Evolutionary conservation across 1,140 invertebrate genomes (phyloP).

Genomic region (Linepithema humile): DNA sequence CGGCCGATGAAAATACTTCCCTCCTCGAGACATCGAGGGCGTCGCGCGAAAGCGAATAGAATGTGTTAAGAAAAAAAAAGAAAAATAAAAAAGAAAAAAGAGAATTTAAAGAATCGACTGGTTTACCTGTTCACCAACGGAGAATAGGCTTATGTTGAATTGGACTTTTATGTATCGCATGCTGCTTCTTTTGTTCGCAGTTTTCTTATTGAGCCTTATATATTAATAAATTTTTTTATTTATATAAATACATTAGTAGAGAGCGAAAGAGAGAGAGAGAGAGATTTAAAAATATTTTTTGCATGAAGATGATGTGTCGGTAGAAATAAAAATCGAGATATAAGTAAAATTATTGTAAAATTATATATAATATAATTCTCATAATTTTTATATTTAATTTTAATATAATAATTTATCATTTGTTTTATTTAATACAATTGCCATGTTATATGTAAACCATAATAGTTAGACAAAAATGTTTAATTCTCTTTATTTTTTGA

Average conservation of each 20-base stretch:
- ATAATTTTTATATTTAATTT: background rate
- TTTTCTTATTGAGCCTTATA: background rate
- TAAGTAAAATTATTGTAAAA: background rate
- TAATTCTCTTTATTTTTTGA: background rate
- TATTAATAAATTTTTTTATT: background rate
- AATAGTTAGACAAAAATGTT: background rate
- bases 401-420: background rate
- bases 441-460: background rate
- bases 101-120: constrained; percentile 73
- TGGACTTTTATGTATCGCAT: constrained; percentile 25
- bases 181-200: constrained; percentile 29
- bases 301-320: too few relatives aligned
- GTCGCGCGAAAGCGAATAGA: constrained; percentile 49
- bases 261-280: background rate
- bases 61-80: constrained; percentile 52
- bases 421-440: background rate
- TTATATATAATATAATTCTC: background rate
- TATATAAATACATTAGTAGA: background rate
- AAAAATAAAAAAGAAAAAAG: constrained; percentile 46
- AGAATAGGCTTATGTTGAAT: constrained; percentile 53
- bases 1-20: constrained; percentile 60
- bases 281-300: too few relatives aligned
- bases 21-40: constrained; percentile 51
- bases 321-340: too few relatives aligned
- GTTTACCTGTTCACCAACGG: constrained; percentile 72